These are phyloP conservation scores for Zaprionus lachaisei DNA, from an alignment of 1,140 invertebrate genomes.

Conservation along the genomic window DNA sequence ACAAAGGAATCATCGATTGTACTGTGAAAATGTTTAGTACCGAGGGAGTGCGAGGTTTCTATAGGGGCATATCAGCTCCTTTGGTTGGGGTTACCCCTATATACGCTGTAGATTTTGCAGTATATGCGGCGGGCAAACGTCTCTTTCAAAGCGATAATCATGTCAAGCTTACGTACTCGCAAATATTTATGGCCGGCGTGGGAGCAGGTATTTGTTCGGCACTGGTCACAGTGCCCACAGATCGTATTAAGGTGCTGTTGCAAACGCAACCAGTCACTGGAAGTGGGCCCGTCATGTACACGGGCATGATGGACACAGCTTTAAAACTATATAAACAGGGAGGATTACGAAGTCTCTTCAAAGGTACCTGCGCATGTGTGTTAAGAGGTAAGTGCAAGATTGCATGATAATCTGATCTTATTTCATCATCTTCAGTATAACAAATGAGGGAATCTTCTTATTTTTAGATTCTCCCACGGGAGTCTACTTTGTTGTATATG, in stretches of 20 bases:
- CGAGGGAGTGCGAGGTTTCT: constrained; percentile 94
- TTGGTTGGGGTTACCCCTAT: constrained; percentile 93
- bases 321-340: constrained; percentile 96
- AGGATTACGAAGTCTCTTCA: constrained; percentile 97
- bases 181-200: constrained; percentile 96
- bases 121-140: constrained; percentile 96
- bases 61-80: constrained; percentile 91
- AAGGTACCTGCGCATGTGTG: constrained; percentile 96
- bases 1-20: constrained; percentile 96
- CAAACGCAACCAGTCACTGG: constrained; percentile 93
- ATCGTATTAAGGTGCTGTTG: constrained; percentile 98
- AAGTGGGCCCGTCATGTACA: constrained; percentile 92
- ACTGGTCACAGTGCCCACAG: constrained; percentile 97
- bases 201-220: constrained; percentile 98
- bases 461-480: constrained; percentile 95
- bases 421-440: neutral
- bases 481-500: constrained; percentile 98
- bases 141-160: constrained; percentile 90
- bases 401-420: neutral
- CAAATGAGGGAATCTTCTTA: neutral
- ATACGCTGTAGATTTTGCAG: constrained; percentile 98
- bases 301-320: constrained; percentile 95
- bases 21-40: constrained; percentile 93
- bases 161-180: constrained; percentile 88
- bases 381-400: constrained; percentile 88